Evolutionary conservation across 2,888 invertebrate genomes (phyloP).

Genomic region (Eristalis intricaria): DNA sequence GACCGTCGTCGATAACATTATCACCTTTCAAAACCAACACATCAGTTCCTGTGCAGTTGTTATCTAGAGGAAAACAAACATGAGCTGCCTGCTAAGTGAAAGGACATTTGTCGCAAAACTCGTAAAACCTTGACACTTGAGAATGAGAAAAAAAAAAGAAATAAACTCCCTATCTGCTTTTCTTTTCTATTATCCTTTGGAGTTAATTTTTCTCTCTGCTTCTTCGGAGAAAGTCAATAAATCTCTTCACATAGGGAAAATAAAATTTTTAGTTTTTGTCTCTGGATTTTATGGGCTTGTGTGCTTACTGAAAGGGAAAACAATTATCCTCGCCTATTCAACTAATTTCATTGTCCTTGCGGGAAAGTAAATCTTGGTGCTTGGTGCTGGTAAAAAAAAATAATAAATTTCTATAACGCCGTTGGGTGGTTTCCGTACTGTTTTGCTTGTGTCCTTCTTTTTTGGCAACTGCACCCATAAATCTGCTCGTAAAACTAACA

Average conservation of each 20-base stretch:
- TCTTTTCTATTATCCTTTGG: slow-evolving; percentile 26
- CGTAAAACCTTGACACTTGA: slow-evolving; percentile 47
- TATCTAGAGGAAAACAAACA: slow-evolving; percentile 58
- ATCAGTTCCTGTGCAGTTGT: slow-evolving; percentile 18
- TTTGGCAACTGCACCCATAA: slow-evolving; percentile 63
- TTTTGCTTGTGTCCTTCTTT: slow-evolving; percentile 17
- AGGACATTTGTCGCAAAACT: slow-evolving; percentile 40
- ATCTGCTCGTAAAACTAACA: slow-evolving; percentile 63
- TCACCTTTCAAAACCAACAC: slow-evolving; percentile 1
- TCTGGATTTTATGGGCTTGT: slow-evolving; percentile 9
- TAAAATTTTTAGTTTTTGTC: slow-evolving; percentile 23
- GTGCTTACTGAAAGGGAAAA: slow-evolving; percentile 40
- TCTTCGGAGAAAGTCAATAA: slow-evolving; percentile 57
- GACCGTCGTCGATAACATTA: slow-evolving; percentile 5
- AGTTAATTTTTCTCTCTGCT: slow-evolving; percentile 48
- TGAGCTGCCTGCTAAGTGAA: slow-evolving; percentile 54
- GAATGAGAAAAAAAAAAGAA: background rate
- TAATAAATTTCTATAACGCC: slow-evolving; percentile 44
- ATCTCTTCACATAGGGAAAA: slow-evolving; percentile 27
- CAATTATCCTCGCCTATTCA: slow-evolving; percentile 68
- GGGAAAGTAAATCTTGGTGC: slow-evolving; percentile 46
- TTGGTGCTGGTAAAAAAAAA: slow-evolving; percentile 42
- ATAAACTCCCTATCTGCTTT: slow-evolving; percentile 16
- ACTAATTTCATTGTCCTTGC: slow-evolving; percentile 70
- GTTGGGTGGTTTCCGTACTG: slow-evolving; percentile 40